Conservation (phyloP, 1,140 invertebrate species). For the Nephotettix cincticeps region DNA sequence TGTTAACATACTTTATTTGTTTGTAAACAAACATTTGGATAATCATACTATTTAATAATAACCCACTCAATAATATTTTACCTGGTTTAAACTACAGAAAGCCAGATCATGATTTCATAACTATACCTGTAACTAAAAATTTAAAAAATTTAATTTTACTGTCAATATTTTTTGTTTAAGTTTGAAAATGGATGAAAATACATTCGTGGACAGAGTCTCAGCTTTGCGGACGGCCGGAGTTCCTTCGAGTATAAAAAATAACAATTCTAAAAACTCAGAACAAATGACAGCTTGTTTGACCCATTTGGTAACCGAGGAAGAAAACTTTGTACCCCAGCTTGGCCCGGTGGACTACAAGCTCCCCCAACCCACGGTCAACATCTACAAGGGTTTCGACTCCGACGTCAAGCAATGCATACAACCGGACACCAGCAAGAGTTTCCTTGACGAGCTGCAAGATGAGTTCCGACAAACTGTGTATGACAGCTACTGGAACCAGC, state of each 20-base stretch:
- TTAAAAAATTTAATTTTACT: too few relatives aligned
- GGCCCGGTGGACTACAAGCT: neutral
- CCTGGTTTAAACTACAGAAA: too few relatives aligned
- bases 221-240: neutral
- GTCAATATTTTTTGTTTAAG: too few relatives aligned
- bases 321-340: neutral
- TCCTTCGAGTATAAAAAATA: neutral
- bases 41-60: too few relatives aligned
- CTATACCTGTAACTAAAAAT: too few relatives aligned
- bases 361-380: neutral
- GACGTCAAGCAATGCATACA: neutral
- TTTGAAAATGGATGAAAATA: too few relatives aligned
- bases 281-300: too few relatives aligned
- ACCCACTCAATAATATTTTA: too few relatives aligned
- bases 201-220: neutral
- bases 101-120: too few relatives aligned
- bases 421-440: neutral
- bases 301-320: too few relatives aligned
- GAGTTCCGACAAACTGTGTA: constrained; percentile 3
- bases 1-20: too few relatives aligned
- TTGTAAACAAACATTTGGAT: too few relatives aligned
- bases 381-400: neutral
- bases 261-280: neutral
- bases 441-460: neutral
- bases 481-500: neutral